phyloP scores from a whole-genome alignment of 1,140 invertebrate genomes.

The Calliphora vicina region DNA sequence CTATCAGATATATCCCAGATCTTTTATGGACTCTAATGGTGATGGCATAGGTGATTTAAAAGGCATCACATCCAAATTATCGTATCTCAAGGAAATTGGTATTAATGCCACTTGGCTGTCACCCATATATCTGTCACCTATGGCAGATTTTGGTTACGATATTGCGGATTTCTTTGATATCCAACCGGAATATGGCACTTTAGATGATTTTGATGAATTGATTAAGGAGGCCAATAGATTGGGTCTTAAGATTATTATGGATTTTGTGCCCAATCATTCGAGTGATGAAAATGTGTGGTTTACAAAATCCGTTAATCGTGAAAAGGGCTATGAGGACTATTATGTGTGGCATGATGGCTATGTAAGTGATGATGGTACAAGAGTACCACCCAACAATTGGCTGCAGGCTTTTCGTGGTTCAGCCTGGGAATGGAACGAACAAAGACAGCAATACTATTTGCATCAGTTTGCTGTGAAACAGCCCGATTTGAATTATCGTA shows the following conservation, averaged over 20 bases:
- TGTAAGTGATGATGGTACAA: conserved; percentile 47
- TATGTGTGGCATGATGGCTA: conserved; percentile 74
- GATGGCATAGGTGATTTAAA: conserved; percentile 75
- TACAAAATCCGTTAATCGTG: conserved; percentile 67
- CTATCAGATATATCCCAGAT: conserved; percentile 76
- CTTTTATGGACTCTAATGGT: conserved; percentile 74
- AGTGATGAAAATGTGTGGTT: conserved; percentile 77
- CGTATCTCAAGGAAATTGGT: conserved; percentile 67
- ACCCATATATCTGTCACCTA: conserved; percentile 74
- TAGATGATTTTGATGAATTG: conserved; percentile 76
- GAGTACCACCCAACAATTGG: conserved; percentile 74
- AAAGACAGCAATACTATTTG: conserved; percentile 72
- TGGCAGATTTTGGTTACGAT: conserved; percentile 75
- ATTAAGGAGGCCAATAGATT: conserved; percentile 67
- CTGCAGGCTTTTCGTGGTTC: conserved; percentile 66
- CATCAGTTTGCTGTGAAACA: conserved; percentile 72
- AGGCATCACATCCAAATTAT: conserved; percentile 65
- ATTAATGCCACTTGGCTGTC: conserved; percentile 74
- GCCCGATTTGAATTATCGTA: conserved; percentile 77
- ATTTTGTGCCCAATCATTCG: conserved; percentile 75
- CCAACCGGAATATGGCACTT: conserved; percentile 74
- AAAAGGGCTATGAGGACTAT: conserved; percentile 71
- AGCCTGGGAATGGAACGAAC: conserved; percentile 72
- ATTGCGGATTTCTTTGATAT: conserved; percentile 76
- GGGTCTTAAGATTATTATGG: conserved; percentile 57